phyloP scores from a whole-genome alignment of 2,113 vertebrate species.

The Rattus norvegicus region GRCr8 NC_086028.1:5564001-5564500 shows the following conservation, averaged over 20 bases:
- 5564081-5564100: background rate
- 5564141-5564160: background rate
- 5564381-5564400: background rate
- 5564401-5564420: rapidly evolving
- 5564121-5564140: background rate
- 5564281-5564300: constrained; percentile 86
- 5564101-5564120: background rate
- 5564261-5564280: constrained; percentile 97
- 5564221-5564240: constrained; percentile 86
- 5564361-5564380: background rate
- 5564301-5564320: constrained; percentile 88
- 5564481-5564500: background rate
- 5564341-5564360: constrained; percentile 92
- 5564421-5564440: rapidly evolving
- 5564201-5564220: constrained; percentile 88
- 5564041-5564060: background rate
- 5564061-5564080: no score
- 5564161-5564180: background rate
- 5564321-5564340: constrained; percentile 99
- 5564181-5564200: background rate
- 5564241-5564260: constrained; percentile 95
- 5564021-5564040: background rate
- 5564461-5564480: background rate
- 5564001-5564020: background rate
- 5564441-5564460: background rate